These are phyloP conservation scores for Rissa tridactyla DNA, from an alignment of 2,113 vertebrate species.

Conservation along the genomic window DNA sequence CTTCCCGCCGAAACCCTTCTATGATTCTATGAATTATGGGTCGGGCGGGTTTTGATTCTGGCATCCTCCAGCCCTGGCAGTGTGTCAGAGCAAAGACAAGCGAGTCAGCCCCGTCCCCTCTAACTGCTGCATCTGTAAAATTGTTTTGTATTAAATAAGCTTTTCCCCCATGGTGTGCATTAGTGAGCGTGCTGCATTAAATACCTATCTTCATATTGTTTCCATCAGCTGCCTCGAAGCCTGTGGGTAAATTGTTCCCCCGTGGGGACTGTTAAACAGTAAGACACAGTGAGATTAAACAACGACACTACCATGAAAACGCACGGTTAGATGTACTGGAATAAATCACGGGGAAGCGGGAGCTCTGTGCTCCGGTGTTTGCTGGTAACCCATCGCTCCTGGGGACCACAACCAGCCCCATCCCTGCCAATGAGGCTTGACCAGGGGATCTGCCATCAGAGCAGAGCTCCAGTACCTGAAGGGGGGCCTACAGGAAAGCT, in stretches of 20 bases:
- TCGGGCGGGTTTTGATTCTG: background rate
- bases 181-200: background rate
- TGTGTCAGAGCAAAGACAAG: background rate
- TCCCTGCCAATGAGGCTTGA: background rate
- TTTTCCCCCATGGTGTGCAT: background rate
- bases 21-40: background rate
- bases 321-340: background rate
- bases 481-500: no score
- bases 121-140: background rate
- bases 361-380: background rate
- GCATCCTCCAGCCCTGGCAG: background rate
- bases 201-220: conserved; percentile 5
- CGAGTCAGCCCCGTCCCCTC: background rate
- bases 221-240: conserved; percentile 23
- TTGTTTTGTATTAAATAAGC: conserved; percentile 12
- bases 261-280: background rate
- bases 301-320: background rate
- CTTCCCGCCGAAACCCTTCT: background rate
- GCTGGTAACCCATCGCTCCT: fast-evolving
- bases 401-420: background rate
- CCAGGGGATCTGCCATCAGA: background rate
- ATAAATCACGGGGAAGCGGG: conserved; percentile 16
- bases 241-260: conserved; percentile 42
- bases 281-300: conserved; percentile 43
- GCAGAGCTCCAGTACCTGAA: background rate